phyloP scores from a whole-genome alignment of 2,888 invertebrate genomes.

The Eumerus sabulonum region DNA sequence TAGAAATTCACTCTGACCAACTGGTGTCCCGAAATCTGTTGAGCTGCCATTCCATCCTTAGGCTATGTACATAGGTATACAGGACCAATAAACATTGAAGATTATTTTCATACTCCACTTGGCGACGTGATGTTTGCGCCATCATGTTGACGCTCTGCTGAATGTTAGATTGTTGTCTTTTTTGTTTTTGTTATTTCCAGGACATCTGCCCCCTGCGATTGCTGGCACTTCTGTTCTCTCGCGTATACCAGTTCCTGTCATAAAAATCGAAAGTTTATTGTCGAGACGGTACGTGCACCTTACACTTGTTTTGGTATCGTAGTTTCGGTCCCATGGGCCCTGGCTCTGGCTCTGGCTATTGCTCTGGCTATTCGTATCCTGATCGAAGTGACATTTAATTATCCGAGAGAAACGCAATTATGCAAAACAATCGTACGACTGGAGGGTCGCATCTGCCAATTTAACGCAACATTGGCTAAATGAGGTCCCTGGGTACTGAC shows the following conservation, averaged over 20 bases:
- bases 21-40: slow-evolving; percentile 35
- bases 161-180: too few species aligned
- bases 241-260: slow-evolving; percentile 42
- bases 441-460: slow-evolving; percentile 24
- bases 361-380: not conserved
- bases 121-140: slow-evolving; percentile 9
- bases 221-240: slow-evolving; percentile 4
- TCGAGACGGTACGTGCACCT: slow-evolving; percentile 44
- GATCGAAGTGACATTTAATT: slow-evolving; percentile 55
- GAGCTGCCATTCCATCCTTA: slow-evolving; percentile 27
- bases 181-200: too few species aligned
- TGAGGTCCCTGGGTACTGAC: slow-evolving; percentile 14
- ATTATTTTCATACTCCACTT: slow-evolving; percentile 53
- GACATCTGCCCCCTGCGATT: too few species aligned
- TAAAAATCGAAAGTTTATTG: slow-evolving; percentile 65
- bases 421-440: slow-evolving; percentile 26
- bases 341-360: too few species aligned
- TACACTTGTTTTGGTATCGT: not conserved
- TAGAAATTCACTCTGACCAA: slow-evolving; percentile 59
- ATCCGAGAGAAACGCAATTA: slow-evolving; percentile 31
- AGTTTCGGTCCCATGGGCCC: not conserved
- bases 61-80: slow-evolving; percentile 5
- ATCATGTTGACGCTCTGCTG: slow-evolving; percentile 10
- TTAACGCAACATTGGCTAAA: slow-evolving; percentile 46
- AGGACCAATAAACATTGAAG: slow-evolving; percentile 62